These are phyloP conservation scores for Scaptodrosophila latifasciaeformis DNA, from an alignment of 2,888 invertebrate species.

Conservation along the genomic window DNA sequence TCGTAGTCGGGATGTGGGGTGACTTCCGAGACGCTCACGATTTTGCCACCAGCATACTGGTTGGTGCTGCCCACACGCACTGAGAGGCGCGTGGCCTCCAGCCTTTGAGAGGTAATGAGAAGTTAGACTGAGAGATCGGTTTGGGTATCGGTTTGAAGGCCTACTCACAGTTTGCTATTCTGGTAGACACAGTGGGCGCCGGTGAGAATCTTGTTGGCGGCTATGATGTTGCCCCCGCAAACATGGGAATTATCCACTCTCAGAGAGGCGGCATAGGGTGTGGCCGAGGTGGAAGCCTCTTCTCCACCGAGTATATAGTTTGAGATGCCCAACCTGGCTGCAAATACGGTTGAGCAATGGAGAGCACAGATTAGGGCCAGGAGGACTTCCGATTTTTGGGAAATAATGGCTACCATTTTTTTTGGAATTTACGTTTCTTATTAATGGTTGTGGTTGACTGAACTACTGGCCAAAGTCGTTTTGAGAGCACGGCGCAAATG, in stretches of 20 bases:
- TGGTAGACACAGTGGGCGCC: slow-evolving; percentile 70
- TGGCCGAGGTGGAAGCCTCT: slow-evolving; percentile 57
- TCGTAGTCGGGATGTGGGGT: slow-evolving; percentile 54
- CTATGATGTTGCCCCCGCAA: slow-evolving; percentile 68
- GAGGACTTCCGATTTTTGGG: too few relatives aligned
- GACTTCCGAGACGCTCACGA: slow-evolving; percentile 45
- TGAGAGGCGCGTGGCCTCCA: slow-evolving; percentile 39
- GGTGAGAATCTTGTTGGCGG: slow-evolving; percentile 52
- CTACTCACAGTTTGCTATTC: slow-evolving; percentile 46
- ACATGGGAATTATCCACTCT: slow-evolving; percentile 60
- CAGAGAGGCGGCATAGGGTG: slow-evolving; percentile 71
- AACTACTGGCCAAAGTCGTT: slow-evolving; percentile 20
- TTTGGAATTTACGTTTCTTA: not conserved
- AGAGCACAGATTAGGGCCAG: slow-evolving; percentile 3
- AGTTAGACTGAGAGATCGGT: too few relatives aligned
- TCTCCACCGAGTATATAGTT: slow-evolving; percentile 70
- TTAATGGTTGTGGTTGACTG: slow-evolving; percentile 8
- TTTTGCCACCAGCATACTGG: slow-evolving; percentile 64
- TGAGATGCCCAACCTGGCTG: too few relatives aligned
- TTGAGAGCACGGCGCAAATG: slow-evolving; percentile 34
- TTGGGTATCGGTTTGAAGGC: not conserved
- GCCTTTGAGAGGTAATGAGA: not conserved
- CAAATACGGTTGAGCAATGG: slow-evolving; percentile 4
- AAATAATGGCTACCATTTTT: not conserved
- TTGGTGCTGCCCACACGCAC: slow-evolving; percentile 73